These are phyloP conservation scores for Grus americana DNA, from an alignment of 2,113 vertebrate species.

Conservation along the genomic window DNA sequence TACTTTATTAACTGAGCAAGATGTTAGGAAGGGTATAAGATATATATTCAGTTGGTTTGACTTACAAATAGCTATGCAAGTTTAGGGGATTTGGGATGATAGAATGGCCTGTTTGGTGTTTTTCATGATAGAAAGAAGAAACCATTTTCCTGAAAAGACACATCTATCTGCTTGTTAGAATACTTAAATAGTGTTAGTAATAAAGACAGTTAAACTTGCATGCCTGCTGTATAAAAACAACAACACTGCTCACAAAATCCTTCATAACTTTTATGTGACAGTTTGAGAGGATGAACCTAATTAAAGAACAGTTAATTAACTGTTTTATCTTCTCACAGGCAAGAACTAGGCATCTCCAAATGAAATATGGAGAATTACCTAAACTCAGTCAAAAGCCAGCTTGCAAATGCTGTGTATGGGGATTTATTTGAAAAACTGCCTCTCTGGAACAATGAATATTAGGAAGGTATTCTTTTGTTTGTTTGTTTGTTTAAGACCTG, in stretches of 20 bases:
- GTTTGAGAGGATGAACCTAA: background rate
- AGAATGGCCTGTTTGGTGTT: background rate
- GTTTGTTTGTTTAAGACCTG: background rate
- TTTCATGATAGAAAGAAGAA: background rate
- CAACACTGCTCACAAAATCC: background rate
- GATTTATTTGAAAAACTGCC: background rate
- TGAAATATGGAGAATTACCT: background rate
- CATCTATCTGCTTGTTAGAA: background rate
- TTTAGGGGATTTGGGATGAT: background rate
- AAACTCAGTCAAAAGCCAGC: background rate
- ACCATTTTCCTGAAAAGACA: background rate
- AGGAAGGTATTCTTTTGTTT: background rate
- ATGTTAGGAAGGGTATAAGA: background rate
- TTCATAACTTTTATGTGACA: conserved; percentile 7
- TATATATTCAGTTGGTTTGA: background rate
- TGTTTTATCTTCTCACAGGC: background rate
- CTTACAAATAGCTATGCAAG: background rate
- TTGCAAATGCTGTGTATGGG: background rate
- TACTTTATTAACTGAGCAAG: background rate
- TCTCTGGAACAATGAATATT: background rate
- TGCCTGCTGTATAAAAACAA: background rate
- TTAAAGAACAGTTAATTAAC: conserved; percentile 8
- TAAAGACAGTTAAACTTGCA: background rate
- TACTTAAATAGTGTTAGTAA: background rate
- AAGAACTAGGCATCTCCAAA: background rate